Evolutionary conservation across 2,113 vertebrate species (phyloP).

Genomic region (Speoplatyrhinus poulsoni): DNA sequence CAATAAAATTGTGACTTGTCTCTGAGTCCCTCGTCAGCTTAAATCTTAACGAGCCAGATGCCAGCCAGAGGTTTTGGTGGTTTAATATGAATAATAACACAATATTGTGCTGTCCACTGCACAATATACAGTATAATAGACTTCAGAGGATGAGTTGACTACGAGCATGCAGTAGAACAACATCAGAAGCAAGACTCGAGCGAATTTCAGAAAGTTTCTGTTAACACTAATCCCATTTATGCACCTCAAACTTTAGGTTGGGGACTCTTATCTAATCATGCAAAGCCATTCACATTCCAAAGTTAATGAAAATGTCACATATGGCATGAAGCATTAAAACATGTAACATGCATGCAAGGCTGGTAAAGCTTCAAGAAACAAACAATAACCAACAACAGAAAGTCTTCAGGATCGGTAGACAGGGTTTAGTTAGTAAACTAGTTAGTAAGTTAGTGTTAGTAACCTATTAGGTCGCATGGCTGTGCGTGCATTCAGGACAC

Average conservation of each 20-base stretch:
- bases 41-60: too few species aligned
- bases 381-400: constrained; percentile 33
- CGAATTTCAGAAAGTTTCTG: background rate
- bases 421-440: background rate
- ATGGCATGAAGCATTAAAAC: constrained; percentile 22
- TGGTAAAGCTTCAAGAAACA: constrained; percentile 24
- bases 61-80: too few species aligned
- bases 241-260: background rate
- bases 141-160: constrained; percentile 9
- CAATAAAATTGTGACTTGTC: too few species aligned
- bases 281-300: constrained; percentile 20
- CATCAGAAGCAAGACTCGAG: background rate
- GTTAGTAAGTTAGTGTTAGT: constrained; percentile 12
- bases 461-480: constrained; percentile 21
- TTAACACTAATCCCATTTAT: background rate
- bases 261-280: constrained; percentile 10
- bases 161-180: constrained; percentile 23
- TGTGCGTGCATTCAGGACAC: constrained; percentile 8
- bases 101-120: background rate
- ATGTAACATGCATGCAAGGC: constrained; percentile 39
- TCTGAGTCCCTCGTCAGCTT: too few species aligned
- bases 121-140: constrained; percentile 9
- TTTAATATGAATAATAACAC: too few species aligned
- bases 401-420: constrained; percentile 17
- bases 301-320: constrained; percentile 8